Conservation (phyloP, 2,797 vertebrate genomes). For the Petrocephalus sullivani region DNA sequence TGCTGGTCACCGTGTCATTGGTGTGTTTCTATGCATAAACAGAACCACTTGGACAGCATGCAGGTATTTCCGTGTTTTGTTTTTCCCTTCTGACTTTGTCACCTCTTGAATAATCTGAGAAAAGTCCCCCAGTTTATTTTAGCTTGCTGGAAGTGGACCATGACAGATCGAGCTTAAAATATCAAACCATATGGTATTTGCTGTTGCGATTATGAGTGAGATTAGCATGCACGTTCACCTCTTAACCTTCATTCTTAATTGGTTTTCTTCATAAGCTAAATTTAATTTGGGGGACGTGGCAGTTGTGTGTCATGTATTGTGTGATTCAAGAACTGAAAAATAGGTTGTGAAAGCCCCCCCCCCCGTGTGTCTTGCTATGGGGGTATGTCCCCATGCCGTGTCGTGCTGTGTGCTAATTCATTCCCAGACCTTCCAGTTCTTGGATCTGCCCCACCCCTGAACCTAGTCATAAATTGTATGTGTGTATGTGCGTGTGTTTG, state of each 20-base stretch:
- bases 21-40: slow-evolving; percentile 72
- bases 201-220: not conserved
- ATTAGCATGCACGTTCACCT: not conserved
- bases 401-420: not conserved
- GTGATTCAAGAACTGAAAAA: slow-evolving; percentile 26
- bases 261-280: slow-evolving; percentile 18
- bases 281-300: slow-evolving; percentile 22
- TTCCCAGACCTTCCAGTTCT: slow-evolving; percentile 10
- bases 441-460: not conserved
- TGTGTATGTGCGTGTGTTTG: not conserved
- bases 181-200: not conserved
- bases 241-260: slow-evolving; percentile 10
- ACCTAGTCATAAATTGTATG: not conserved
- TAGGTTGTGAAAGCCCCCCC: not conserved
- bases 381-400: not conserved
- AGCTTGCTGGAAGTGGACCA: slow-evolving; percentile 20
- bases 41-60: slow-evolving; percentile 99
- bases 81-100: slow-evolving; percentile 46
- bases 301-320: slow-evolving; percentile 12
- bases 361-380: not conserved
- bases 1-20: slow-evolving; percentile 72
- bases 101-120: slow-evolving; percentile 26
- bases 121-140: slow-evolving; percentile 33
- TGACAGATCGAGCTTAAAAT: slow-evolving; percentile 7
- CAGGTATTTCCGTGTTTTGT: slow-evolving; percentile 81